Conservation (phyloP, 1,140 invertebrate genomes). For the Spodoptera frugiperda region DNA sequence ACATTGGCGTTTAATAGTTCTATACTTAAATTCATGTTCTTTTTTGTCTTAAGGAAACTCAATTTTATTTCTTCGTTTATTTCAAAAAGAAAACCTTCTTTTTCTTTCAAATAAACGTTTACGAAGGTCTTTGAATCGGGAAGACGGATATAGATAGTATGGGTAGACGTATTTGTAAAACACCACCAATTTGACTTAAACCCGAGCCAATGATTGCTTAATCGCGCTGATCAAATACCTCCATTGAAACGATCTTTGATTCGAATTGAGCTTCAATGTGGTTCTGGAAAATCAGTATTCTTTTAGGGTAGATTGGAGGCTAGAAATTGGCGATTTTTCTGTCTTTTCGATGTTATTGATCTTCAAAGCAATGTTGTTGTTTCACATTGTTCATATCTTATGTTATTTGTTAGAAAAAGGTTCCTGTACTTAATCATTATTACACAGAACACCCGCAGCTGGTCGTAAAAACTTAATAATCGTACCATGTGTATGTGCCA, state of each 20-base stretch:
- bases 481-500: slow-evolving; percentile 13
- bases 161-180: slow-evolving; percentile 16
- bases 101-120: slow-evolving; percentile 13
- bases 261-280: not conserved
- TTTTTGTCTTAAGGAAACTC: not conserved
- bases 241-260: slow-evolving; percentile 13
- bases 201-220: slow-evolving; percentile 32
- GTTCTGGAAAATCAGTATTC: slow-evolving; percentile 9
- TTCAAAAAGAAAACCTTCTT: slow-evolving; percentile 7
- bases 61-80: slow-evolving; percentile 32
- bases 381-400: not conserved
- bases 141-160: not conserved
- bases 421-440: slow-evolving; percentile 27
- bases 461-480: slow-evolving; percentile 37
- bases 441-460: slow-evolving; percentile 26
- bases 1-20: slow-evolving; percentile 1
- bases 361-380: no score
- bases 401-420: not conserved
- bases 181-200: slow-evolving; percentile 33
- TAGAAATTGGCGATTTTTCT: not conserved
- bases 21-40: not conserved
- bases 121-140: not conserved
- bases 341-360: no score
- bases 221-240: slow-evolving; percentile 32
- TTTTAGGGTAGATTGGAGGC: not conserved